Evolutionary conservation across 1,140 invertebrate species (phyloP), one percentile per base, ranked within the genome.

Genomic region (Phocides pigmalion): DNA sequence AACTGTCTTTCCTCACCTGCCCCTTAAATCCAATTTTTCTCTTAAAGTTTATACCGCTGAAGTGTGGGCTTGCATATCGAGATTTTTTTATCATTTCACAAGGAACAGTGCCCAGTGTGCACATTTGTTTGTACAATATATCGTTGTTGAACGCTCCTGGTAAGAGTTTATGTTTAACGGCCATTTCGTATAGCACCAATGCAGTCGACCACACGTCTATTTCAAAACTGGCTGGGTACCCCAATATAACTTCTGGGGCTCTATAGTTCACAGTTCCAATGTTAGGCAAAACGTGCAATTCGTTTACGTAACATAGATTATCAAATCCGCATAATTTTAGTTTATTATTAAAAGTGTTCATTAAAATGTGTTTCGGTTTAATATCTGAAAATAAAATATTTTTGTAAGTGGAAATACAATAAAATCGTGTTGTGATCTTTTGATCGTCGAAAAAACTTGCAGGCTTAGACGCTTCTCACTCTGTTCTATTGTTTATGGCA

Each of bases 281-380:
- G 19, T 65, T 62, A 3, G 75, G 65, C 15, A 53, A 0, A 0
- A 68, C 32, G 1, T 16, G n/a, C 4, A 35, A 41, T 4, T 64
- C 11, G 9, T 67, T 4, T 1, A 59, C 22, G 41, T 68, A 68
- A 19, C 64, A 49, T 0, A 73, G 50, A 22, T 62, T 28, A 42
- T 87, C 84, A 56, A 84, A 87, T 4, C 84, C 84, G 54, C 80
- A 77, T 8, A 87, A 49, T 53, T 79, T 83, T 0, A 87, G 32
- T 51, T 47, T 63, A 1, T 63, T 61, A 6, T 70, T 47, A 8
- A 59, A 61, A 15, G 16, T 28, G 42, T 82, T 75, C 2, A 86
- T 17, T 17, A 84, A 59, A 15, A 86, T 75, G 50, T 86, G 83
- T n/a, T 35, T 44, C 12, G 83, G 83, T 65, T 80, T 82, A 65